Evolutionary conservation across 2,888 invertebrate species (phyloP).

Genomic region (Apotomis betuletana): DNA sequence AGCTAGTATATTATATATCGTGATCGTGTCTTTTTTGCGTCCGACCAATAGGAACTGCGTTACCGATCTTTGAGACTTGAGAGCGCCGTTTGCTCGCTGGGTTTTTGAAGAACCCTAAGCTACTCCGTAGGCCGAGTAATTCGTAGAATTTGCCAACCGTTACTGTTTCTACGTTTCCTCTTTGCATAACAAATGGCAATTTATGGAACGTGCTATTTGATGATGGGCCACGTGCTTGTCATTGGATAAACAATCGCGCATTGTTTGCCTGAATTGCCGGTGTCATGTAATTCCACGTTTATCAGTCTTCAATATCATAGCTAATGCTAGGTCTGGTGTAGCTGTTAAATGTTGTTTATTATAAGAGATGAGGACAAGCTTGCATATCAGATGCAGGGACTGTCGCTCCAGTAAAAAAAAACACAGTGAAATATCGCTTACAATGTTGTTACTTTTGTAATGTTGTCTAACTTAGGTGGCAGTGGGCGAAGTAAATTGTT

Average conservation of each 20-base stretch:
- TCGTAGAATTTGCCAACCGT: slow-evolving; percentile 29
- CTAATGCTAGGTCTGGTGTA: slow-evolving; percentile 5
- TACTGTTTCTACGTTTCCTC: slow-evolving; percentile 22
- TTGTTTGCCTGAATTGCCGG: slow-evolving; percentile 27
- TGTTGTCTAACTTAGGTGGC: no score
- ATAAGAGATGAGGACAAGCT: background rate
- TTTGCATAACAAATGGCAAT: slow-evolving; percentile 30
- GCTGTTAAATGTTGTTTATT: slow-evolving; percentile 30
- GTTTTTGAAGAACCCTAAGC: no score
- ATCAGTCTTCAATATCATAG: slow-evolving; percentile 7
- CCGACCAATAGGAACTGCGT: no score
- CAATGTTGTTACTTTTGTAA: no score
- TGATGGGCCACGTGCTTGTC: slow-evolving; percentile 34
- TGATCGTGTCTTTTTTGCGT: no score
- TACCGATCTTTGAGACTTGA: no score
- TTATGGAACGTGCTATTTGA: slow-evolving; percentile 34
- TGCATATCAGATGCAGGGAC: background rate
- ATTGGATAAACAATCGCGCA: slow-evolving; percentile 34
- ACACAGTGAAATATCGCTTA: no score
- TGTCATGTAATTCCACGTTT: slow-evolving; percentile 10
- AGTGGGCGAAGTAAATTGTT: no score
- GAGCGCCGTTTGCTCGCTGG: no score
- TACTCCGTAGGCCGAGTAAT: background rate
- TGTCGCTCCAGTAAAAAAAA: background rate
- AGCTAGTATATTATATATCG: no score